phyloP scores from a whole-genome alignment of 2,113 vertebrate species.

The Corythaixoides concolor region DNA sequence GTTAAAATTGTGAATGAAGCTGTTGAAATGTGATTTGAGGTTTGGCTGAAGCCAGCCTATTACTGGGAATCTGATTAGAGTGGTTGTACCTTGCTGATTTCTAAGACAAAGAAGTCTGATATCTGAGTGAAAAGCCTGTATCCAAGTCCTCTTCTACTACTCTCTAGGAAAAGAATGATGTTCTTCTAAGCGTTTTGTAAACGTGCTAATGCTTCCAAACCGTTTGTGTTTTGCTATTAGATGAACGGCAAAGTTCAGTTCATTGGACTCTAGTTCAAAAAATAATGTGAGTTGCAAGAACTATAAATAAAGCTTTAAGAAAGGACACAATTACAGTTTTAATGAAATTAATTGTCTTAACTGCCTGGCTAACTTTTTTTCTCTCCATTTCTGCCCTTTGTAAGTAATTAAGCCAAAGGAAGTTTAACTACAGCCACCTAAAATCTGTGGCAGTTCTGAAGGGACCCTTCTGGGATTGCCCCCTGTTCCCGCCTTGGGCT shows the following conservation, averaged over 20 bases:
- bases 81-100: neutral
- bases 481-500: neutral
- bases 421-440: neutral
- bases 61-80: neutral
- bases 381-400: neutral
- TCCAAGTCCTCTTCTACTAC: neutral
- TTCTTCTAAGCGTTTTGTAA: neutral
- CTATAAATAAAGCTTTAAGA: neutral
- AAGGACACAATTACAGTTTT: neutral
- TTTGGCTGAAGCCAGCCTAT: neutral
- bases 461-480: neutral
- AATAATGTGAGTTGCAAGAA: neutral
- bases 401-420: neutral
- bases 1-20: neutral
- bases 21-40: conserved; percentile 7
- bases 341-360: neutral
- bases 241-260: neutral
- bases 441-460: neutral
- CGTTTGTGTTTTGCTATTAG: neutral
- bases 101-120: neutral
- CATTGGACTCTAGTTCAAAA: neutral
- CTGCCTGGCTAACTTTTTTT: neutral
- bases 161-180: neutral
- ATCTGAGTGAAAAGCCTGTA: neutral
- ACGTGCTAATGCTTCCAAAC: neutral